Evolutionary conservation across 2,113 vertebrate genomes (phyloP).

Genomic region (Megalops atlanticus): DNA sequence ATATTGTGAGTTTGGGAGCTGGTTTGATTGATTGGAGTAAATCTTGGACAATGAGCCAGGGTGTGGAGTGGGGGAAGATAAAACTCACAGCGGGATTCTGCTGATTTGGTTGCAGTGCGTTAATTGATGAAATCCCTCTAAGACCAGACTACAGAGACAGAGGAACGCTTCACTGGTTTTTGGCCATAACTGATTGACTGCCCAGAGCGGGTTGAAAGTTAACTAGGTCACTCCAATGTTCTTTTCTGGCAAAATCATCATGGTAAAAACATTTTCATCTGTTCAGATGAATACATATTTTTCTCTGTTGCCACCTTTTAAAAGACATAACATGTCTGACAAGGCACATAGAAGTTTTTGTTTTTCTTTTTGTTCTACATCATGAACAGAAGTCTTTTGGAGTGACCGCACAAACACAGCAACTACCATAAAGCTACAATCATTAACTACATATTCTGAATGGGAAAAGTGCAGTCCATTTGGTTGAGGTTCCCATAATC

Average conservation of each 20-base stretch:
- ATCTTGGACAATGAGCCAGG: conserved; percentile 23
- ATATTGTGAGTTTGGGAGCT: conserved; percentile 7
- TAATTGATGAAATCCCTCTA: conserved; percentile 24
- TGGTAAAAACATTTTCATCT: not conserved
- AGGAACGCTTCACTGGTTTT: conserved; percentile 1
- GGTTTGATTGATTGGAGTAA: conserved; percentile 34
- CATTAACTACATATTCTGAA: conserved; percentile 6
- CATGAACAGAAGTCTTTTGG: not conserved
- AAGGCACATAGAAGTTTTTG: not conserved
- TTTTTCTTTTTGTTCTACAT: not conserved
- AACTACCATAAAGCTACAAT: not conserved
- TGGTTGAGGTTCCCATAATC: conserved; percentile 4
- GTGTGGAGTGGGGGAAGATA: conserved; percentile 31
- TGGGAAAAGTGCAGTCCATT: not conserved
- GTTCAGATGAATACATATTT: not conserved
- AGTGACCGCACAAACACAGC: not conserved
- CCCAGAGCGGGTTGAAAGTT: not conserved
- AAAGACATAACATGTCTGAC: not conserved
- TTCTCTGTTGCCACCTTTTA: not conserved
- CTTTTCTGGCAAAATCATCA: not conserved
- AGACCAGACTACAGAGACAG: not conserved
- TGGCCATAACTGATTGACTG: not conserved
- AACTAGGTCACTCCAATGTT: not conserved
- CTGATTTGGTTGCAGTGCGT: conserved; percentile 23
- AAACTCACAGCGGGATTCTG: conserved; percentile 23